phyloP scores from a whole-genome alignment of 2,113 vertebrate genomes.

The Platysteira castanea region DNA sequence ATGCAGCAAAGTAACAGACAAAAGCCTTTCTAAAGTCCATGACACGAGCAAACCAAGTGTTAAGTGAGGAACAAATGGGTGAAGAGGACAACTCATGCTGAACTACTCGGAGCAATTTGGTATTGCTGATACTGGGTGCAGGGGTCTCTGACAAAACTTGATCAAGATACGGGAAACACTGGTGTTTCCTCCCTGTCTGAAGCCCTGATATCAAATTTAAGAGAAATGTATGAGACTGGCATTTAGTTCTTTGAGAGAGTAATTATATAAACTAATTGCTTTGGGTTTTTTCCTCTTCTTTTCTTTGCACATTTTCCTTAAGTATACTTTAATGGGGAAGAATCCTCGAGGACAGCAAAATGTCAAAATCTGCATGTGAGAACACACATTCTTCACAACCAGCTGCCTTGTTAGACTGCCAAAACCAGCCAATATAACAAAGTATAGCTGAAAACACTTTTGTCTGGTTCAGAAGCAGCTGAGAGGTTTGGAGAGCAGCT shows the following conservation, averaged over 20 bases:
- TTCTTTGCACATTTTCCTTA: not conserved
- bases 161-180: not conserved
- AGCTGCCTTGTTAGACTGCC: not conserved
- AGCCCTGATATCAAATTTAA: not conserved
- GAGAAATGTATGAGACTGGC: not conserved
- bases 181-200: not conserved
- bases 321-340: not conserved
- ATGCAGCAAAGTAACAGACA: not conserved
- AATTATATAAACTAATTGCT: not conserved
- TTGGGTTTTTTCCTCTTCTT: not conserved
- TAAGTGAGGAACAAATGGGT: not conserved
- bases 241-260: not conserved
- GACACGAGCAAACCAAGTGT: not conserved
- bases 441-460: not conserved
- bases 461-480: not conserved
- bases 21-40: not conserved
- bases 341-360: not conserved
- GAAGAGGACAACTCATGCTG: not conserved
- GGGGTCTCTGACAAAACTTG: not conserved
- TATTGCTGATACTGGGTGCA: not conserved
- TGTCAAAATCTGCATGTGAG: not conserved
- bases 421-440: not conserved
- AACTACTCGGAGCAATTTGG: not conserved
- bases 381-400: not conserved
- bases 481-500: not conserved